phyloP scores from a whole-genome alignment of 2,888 invertebrate genomes.

The Drosophila picticornis region DNA sequence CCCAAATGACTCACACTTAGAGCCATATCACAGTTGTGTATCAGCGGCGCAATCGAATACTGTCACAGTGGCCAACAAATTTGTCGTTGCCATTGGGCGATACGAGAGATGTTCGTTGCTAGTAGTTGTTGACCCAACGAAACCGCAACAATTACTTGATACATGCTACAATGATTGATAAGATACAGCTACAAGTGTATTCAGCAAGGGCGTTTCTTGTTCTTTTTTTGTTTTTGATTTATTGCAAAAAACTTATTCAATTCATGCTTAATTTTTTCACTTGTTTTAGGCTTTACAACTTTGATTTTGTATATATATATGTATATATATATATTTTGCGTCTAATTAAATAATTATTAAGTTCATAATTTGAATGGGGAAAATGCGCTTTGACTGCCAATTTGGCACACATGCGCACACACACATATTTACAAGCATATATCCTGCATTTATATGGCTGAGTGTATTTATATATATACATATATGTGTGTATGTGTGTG shows the following conservation, averaged over 20 bases:
- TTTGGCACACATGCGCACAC: not conserved
- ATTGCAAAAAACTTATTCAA: not conserved
- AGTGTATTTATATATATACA: not conserved
- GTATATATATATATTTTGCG: not conserved
- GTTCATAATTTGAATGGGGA: not conserved
- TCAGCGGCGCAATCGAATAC: slow-evolving; percentile 4
- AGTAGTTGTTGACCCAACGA: not conserved
- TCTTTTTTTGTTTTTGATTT: not conserved
- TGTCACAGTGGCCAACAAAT: slow-evolving; percentile 12
- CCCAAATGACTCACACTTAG: slow-evolving; percentile 14
- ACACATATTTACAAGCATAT: not conserved
- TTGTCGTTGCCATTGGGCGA: slow-evolving; percentile 8
- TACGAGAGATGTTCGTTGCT: not conserved
- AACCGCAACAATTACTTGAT: slow-evolving; percentile 39
- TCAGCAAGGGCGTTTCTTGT: not conserved
- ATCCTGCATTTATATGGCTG: not conserved
- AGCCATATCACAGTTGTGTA: not conserved
- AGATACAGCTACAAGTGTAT: slow-evolving; percentile 23
- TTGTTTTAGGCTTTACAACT: not conserved
- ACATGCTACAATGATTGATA: slow-evolving; percentile 27
- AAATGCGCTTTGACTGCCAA: not conserved
- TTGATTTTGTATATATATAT: not conserved
- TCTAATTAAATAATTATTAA: not conserved
- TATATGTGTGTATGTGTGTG: not conserved
- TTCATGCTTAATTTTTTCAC: not conserved